Base-by-base conservation (phyloP, 2,797 vertebrate species). In the Phyllotis vaccarum region DNA sequence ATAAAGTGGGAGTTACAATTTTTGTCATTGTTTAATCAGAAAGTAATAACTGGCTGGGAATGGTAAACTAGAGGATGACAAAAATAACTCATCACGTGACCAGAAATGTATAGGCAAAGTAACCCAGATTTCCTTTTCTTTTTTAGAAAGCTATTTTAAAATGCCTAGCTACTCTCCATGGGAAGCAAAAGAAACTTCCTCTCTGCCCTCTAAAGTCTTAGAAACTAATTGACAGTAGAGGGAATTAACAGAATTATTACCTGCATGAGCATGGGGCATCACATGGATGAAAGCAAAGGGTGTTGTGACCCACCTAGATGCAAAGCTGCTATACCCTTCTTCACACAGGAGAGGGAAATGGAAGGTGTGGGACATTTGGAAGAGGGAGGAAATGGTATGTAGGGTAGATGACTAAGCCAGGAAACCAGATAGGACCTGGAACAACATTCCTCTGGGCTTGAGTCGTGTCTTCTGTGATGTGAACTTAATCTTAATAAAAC, bases 121-220 rank as follows among this genome's bases (percentile, higher is more conserved):
- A 91, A 88, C 27, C 3, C 52, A 93, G 83, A 81, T 17, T 19
- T 93, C 31, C 74, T 76, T 49, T 22, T 17, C 87, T 27, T 81
- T 81, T 66, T 62, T 24, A 78, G 76, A 58, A 37, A 93, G 46
- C 52, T 89, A 81, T 88, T 94, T 79, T 37, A 82, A 92, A 87
- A 16, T 1, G 5, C 72, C 40, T 87, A 11, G 43, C 24, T 60
- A 89, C 78, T 62, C 74, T 64, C 14, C 21, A 27, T 34, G 60
- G 37, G 34, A 22, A 22, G 29, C 31, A 66, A 68, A 90, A 83
- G 52, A 49, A 78, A 70, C 31, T 49, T 86, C 12, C 86, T 43
- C 68, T 90, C 62, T 85, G 37, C 5, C 72, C 49, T 86, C 72
- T 78, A 21, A 52, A 90, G 52, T 40, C 52, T 46, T 76, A 52